These are phyloP conservation scores for Cnemophilus loriae DNA, from an alignment of 2,113 vertebrate genomes.

Conservation along the genomic window DNA sequence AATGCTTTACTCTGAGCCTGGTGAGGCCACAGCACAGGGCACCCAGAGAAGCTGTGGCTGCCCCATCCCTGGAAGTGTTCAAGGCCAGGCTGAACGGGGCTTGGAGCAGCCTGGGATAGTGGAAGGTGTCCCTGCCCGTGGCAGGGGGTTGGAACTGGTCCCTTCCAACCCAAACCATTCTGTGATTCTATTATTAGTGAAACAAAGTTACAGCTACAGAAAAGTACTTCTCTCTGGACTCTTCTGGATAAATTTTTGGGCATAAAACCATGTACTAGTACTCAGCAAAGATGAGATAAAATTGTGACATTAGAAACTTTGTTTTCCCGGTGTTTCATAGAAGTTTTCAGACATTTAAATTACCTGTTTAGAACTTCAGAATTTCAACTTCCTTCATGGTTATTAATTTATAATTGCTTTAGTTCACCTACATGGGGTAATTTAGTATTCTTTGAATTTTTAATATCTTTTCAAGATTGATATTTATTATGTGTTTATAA, in stretches of 20 bases:
- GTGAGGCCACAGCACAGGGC: not conserved
- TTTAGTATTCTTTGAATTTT: not conserved
- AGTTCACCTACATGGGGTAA: not conserved
- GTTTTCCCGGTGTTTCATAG: not conserved
- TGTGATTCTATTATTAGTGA: not conserved
- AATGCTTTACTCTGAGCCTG: not conserved
- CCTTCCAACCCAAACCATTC: not conserved
- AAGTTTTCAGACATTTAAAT: not conserved
- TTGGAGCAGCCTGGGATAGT: not conserved
- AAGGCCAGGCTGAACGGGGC: not conserved
- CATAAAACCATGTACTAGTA: not conserved
- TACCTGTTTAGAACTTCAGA: not conserved
- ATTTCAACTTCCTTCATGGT: not conserved
- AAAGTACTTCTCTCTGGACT: not conserved
- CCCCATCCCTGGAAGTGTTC: not conserved
- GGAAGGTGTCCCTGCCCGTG: not conserved
- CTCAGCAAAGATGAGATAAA: not conserved
- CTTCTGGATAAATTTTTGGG: not conserved
- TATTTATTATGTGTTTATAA: not conserved
- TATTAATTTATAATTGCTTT: not conserved
- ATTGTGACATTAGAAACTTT: not conserved
- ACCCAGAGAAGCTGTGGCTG: not conserved
- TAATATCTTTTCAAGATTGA: constrained; percentile 18
- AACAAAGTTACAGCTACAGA: not conserved
- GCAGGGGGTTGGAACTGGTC: no score